Percentiles rank a stretch among this genome's conserved stretches.
Evolutionary conservation across 2,888 invertebrate genomes (phyloP).

Genomic region (Drosophila antonietae): DNA sequence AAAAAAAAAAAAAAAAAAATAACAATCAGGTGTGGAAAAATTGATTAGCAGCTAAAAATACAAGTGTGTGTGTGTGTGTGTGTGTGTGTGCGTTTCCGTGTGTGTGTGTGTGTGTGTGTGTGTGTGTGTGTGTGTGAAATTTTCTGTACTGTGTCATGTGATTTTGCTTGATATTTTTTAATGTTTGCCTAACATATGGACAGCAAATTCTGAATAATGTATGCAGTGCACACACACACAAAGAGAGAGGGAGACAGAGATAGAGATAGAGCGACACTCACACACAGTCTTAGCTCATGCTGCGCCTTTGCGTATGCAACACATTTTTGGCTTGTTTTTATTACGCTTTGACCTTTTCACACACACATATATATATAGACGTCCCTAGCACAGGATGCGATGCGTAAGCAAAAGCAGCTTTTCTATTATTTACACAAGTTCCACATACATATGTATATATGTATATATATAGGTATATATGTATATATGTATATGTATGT

Average conservation of each 20-base stretch:
- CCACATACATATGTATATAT: conserved; percentile 2
- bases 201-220: conserved; percentile 38
- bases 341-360: conserved; percentile 63
- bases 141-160: conserved; percentile 38
- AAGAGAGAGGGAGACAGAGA: neutral
- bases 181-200: conserved; percentile 59
- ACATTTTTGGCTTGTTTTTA: conserved; percentile 41
- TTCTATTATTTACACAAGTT: conserved; percentile 24
- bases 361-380: neutral
- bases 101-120: neutral
- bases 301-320: conserved; percentile 63
- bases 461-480: no score
- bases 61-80: neutral
- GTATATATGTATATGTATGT: neutral
- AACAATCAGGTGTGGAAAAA: conserved; percentile 54
- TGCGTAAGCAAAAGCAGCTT: conserved; percentile 35
- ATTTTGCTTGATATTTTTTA: conserved; percentile 1
- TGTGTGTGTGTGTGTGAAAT: neutral
- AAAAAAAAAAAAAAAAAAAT: conserved; percentile 30
- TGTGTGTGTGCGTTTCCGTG: neutral
- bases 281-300: neutral
- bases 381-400: conserved; percentile 8
- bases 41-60: conserved; percentile 51
- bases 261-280: neutral
- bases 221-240: conserved; percentile 22